These are phyloP conservation scores for Trachelus tabidus DNA, from an alignment of 2,888 invertebrate species.

Conservation along the genomic window DNA sequence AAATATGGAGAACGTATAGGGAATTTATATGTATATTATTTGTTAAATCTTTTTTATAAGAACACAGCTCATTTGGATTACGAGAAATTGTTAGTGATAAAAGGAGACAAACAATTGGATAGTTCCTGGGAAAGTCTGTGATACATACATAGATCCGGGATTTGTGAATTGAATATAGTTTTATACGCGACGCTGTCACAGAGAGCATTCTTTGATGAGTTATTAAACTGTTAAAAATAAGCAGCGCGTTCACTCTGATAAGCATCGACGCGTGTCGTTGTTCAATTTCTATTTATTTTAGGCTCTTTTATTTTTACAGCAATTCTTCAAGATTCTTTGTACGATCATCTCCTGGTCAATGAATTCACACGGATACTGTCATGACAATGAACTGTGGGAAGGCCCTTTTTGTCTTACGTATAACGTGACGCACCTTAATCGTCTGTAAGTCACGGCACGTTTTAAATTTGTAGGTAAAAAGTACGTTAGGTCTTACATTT, in stretches of 20 bases:
- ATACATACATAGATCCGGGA: background rate
- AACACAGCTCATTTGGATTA: background rate
- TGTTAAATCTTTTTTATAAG: background rate
- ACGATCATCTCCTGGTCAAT: background rate
- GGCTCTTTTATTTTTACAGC: background rate
- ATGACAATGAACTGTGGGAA: constrained; percentile 2
- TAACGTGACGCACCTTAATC: background rate
- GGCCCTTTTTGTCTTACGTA: constrained; percentile 2
- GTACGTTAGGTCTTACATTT: background rate
- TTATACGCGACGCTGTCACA: background rate
- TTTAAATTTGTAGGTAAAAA: background rate
- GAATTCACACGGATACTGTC: background rate
- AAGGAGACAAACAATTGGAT: background rate
- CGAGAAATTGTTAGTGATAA: background rate
- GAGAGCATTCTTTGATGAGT: background rate
- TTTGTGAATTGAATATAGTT: background rate
- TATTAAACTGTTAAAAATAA: background rate
- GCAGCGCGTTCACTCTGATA: background rate
- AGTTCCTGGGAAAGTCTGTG: background rate
- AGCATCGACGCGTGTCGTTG: background rate
- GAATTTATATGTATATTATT: background rate
- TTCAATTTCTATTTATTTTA: background rate
- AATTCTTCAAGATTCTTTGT: background rate
- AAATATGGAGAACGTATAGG: background rate
- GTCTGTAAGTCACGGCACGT: background rate